A percentile compares a stretch with the other conserved stretches of the same genome.
phyloP scores from a whole-genome alignment of 2,797 vertebrate species.

The Meriones psammophilus region DNA sequence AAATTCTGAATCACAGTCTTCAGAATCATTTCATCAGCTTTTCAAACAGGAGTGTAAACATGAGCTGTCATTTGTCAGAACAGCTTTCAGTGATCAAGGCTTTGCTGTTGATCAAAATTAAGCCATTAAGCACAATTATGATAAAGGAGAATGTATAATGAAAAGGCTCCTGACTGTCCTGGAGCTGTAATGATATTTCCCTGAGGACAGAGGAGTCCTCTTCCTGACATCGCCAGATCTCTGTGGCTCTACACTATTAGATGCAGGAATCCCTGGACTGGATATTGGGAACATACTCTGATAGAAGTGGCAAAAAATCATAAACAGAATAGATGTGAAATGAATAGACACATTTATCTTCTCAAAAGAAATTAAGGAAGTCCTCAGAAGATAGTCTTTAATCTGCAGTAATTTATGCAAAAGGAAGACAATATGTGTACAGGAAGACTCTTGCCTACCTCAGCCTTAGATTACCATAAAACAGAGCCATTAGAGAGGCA shows the following conservation, averaged over 20 bases:
- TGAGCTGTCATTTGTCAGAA: constrained; percentile 69
- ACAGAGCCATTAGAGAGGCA: background rate
- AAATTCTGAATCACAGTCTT: constrained; percentile 48
- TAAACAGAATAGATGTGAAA: constrained; percentile 48
- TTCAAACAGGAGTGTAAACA: constrained; percentile 56
- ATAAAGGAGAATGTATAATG: constrained; percentile 31
- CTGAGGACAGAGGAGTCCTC: background rate
- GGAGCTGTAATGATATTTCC: constrained; percentile 22
- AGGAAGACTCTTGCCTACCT: background rate
- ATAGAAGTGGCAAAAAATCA: constrained; percentile 42
- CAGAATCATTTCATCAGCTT: constrained; percentile 70
- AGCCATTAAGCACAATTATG: constrained; percentile 64
- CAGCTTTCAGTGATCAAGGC: constrained; percentile 65
- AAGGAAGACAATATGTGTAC: background rate
- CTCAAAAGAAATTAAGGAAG: constrained; percentile 1
- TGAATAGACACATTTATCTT: background rate
- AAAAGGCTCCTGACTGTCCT: constrained; percentile 16
- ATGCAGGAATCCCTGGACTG: background rate
- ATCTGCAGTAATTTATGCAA: constrained; percentile 5
- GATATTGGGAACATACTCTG: constrained; percentile 13
- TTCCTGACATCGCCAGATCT: constrained; percentile 28
- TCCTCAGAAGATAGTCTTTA: background rate
- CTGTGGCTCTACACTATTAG: background rate
- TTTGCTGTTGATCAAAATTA: constrained; percentile 73
- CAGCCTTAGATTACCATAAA: background rate